These are phyloP conservation scores for Mystacides longicornis DNA, from an alignment of 2,888 invertebrate species.

Conservation along the genomic window DNA sequence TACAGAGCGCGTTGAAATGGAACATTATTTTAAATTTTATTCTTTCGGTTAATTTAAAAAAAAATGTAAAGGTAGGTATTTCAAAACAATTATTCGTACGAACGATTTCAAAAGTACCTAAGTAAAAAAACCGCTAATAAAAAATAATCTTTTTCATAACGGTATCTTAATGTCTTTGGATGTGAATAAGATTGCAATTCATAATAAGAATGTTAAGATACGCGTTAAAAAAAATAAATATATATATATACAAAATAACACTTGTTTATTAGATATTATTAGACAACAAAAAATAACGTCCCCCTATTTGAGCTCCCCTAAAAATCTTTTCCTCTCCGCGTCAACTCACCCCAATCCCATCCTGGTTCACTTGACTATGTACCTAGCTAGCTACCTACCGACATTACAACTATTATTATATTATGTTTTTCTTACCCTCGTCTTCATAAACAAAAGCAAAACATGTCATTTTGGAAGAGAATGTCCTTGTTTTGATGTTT, in stretches of 20 bases:
- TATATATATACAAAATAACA: neutral
- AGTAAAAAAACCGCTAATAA: neutral
- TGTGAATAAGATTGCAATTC: neutral
- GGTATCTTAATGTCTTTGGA: neutral
- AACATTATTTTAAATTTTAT: too few relatives aligned
- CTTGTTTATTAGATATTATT: neutral
- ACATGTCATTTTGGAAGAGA: constrained; percentile 8
- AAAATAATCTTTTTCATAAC: neutral
- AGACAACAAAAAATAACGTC: neutral
- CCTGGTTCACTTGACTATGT: neutral
- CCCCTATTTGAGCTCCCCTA: neutral
- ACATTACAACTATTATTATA: constrained; percentile 1
- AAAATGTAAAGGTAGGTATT: too few relatives aligned
- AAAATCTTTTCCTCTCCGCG: neutral
- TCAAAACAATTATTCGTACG: too few relatives aligned
- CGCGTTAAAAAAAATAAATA: neutral
- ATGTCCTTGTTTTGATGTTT: constrained; percentile 2
- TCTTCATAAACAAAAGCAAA: constrained; percentile 14
- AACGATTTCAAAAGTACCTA: neutral
- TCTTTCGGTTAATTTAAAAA: too few relatives aligned
- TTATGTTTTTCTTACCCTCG: constrained; percentile 6
- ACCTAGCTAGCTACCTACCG: neutral
- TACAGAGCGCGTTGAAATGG: too few relatives aligned
- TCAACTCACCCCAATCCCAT: neutral
- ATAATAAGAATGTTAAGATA: neutral